Percentiles rank a stretch among this genome's conserved stretches.
Evolutionary conservation across 2,888 invertebrate genomes (phyloP).

Genomic region (Agriopis marginaria): DNA sequence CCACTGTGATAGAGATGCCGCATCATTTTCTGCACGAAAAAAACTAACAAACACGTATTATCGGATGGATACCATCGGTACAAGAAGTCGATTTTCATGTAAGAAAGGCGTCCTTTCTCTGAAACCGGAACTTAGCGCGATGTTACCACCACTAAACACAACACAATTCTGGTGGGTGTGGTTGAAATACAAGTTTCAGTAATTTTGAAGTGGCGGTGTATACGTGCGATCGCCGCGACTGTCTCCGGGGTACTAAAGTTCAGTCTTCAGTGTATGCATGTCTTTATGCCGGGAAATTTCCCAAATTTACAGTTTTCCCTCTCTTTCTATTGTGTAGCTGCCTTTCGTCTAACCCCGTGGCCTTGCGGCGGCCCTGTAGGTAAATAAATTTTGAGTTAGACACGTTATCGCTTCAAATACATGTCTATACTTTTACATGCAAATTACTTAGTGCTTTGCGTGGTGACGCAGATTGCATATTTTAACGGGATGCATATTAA

Average conservation of each 20-base stretch:
- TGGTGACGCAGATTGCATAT: too few species aligned
- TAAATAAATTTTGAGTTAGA: background rate
- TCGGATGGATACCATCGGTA: background rate
- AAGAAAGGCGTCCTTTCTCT: background rate
- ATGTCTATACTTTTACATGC: background rate
- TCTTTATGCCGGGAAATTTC: constrained; percentile 5
- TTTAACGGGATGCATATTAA: too few species aligned
- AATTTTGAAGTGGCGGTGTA: background rate
- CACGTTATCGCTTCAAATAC: background rate
- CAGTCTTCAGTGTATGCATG: background rate
- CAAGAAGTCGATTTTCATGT: background rate
- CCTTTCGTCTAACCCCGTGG: background rate
- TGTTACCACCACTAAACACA: constrained; percentile 9
- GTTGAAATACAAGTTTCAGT: background rate
- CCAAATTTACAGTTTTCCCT: constrained; percentile 7
- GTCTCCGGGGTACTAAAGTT: constrained; percentile 12
- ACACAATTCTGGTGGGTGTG: constrained; percentile 17
- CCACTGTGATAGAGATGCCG: too few species aligned
- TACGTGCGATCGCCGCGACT: constrained; percentile 5
- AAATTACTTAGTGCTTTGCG: background rate
- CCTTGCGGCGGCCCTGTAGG: constrained; percentile 1
- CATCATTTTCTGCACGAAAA: background rate
- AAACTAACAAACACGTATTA: background rate
- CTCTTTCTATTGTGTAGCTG: constrained; percentile 8
- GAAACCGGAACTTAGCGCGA: background rate